A percentile compares a stretch with the other conserved stretches of the same genome.
Evolutionary conservation across 2,113 vertebrate genomes (phyloP).

Genomic region (Burhinus bistriatus): DNA sequence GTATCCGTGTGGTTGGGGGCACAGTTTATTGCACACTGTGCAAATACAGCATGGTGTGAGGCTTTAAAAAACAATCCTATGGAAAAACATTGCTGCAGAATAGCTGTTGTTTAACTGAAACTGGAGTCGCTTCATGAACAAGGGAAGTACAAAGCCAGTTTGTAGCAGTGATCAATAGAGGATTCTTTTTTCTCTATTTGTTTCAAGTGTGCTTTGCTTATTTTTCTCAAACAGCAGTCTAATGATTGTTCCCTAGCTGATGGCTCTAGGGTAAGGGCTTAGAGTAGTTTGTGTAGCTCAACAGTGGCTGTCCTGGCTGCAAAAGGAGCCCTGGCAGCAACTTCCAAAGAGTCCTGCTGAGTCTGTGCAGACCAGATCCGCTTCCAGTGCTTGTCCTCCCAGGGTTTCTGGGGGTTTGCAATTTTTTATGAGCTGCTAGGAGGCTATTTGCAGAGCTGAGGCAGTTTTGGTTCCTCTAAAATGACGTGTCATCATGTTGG

Average conservation of each 20-base stretch:
- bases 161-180: neutral
- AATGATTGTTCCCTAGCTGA: neutral
- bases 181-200: neutral
- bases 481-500: neutral
- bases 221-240: conserved; percentile 5
- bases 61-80: neutral
- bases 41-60: neutral
- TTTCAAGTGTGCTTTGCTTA: conserved; percentile 35
- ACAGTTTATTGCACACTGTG: neutral
- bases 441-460: conserved; percentile 12
- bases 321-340: conserved; percentile 52
- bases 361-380: conserved; percentile 30
- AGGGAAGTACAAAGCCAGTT: neutral
- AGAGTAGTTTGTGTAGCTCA: conserved; percentile 27
- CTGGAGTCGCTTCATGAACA: neutral
- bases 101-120: conserved; percentile 31
- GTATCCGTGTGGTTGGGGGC: neutral
- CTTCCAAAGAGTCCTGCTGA: conserved; percentile 61
- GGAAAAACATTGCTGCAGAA: neutral
- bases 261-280: conserved; percentile 25
- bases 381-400: conserved; percentile 4
- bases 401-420: neutral
- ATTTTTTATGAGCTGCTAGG: neutral
- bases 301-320: conserved; percentile 54
- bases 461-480: neutral